phyloP scores from a whole-genome alignment of 2,113 vertebrate species.

The Alouatta palliata region DNA sequence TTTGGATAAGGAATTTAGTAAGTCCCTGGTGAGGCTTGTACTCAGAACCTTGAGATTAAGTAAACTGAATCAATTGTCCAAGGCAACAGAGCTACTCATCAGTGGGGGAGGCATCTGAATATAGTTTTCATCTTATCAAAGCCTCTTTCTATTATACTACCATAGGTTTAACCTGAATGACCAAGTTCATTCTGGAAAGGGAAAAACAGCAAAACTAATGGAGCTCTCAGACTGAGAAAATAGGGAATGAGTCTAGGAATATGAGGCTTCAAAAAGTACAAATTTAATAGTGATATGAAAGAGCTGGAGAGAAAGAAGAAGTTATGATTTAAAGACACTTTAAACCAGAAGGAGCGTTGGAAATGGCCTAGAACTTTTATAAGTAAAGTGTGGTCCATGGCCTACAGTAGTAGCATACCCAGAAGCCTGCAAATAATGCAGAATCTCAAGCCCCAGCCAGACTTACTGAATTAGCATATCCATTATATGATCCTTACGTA shows the following conservation, averaged over 20 bases:
- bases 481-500: not conserved
- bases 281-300: not conserved
- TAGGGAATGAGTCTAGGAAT: not conserved
- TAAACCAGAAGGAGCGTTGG: not conserved
- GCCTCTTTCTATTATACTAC: not conserved
- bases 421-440: constrained; percentile 8
- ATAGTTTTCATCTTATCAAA: constrained; percentile 1
- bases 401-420: not conserved
- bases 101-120: not conserved
- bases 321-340: not conserved
- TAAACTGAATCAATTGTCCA: not conserved
- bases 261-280: not conserved
- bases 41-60: constrained; percentile 19
- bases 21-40: not conserved
- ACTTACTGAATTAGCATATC: not conserved
- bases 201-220: constrained; percentile 26
- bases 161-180: constrained; percentile 3
- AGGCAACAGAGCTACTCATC: not conserved
- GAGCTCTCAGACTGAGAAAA: constrained; percentile 15
- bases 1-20: not conserved
- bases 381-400: not conserved
- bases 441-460: not conserved
- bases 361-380: not conserved
- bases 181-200: not conserved
- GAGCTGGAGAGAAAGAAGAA: not conserved